These are phyloP conservation scores for Pelecanoides urinatrix DNA, from an alignment of 2,113 vertebrate species.

Conservation along the genomic window DNA sequence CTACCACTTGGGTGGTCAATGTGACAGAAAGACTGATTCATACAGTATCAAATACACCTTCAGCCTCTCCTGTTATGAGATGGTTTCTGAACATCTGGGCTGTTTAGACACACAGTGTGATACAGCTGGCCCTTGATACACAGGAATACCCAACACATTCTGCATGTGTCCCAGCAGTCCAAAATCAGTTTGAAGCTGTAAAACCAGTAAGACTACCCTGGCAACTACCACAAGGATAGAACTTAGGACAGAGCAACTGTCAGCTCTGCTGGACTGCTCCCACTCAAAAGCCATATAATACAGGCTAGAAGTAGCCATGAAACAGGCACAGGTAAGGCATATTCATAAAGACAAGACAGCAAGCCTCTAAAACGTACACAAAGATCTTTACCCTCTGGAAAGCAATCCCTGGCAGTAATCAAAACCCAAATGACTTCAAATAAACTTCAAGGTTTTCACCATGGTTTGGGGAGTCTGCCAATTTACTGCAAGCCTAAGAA, in stretches of 20 bases:
- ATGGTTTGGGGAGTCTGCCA: neutral
- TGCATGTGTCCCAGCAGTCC: neutral
- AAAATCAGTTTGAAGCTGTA: neutral
- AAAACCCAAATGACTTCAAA: neutral
- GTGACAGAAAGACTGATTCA: neutral
- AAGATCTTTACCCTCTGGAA: neutral
- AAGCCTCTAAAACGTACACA: neutral
- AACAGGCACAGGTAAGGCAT: neutral
- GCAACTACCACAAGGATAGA: neutral
- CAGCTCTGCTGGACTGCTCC: neutral
- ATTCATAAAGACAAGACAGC: neutral
- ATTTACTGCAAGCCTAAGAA: neutral
- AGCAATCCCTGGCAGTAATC: neutral
- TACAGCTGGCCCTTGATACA: neutral
- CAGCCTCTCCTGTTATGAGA: neutral
- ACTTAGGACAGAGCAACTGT: neutral
- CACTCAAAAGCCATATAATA: fast-evolving
- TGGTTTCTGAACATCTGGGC: neutral
- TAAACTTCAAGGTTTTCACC: neutral
- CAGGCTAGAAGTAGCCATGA: neutral
- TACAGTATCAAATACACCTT: neutral
- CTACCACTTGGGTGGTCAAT: neutral
- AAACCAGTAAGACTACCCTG: neutral
- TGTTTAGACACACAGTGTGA: neutral
- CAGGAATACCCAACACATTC: neutral